Evolutionary conservation across 1,140 invertebrate species (phyloP).

Genomic region (Apolygus lucorum): DNA sequence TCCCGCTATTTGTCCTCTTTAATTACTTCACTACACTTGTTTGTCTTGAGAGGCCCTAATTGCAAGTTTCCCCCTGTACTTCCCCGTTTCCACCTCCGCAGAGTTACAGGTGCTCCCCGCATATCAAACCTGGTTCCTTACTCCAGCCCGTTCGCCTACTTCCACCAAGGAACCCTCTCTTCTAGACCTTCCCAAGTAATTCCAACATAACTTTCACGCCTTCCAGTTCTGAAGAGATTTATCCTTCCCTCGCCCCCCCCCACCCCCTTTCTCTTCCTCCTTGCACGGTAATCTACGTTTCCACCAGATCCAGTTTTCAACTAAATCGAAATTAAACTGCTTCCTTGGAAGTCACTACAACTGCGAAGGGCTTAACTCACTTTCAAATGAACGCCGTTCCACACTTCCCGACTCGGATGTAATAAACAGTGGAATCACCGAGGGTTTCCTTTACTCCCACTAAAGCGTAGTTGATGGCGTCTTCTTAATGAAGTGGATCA

Average conservation of each 20-base stretch:
- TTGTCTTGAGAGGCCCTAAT: constrained; percentile 10
- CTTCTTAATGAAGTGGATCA: constrained; percentile 7
- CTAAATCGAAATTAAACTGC: background rate
- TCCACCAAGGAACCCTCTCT: background rate
- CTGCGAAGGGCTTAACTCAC: background rate
- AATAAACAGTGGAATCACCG: background rate
- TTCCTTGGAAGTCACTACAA: background rate
- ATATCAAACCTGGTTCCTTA: constrained; percentile 7
- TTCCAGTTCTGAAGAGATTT: background rate
- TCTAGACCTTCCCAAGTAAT: background rate
- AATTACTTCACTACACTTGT: constrained; percentile 15
- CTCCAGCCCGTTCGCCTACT: too few species aligned
- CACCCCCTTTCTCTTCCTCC: background rate
- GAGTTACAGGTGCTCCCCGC: constrained; percentile 13
- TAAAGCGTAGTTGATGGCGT: background rate
- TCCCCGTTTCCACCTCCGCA: background rate
- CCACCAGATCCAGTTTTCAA: background rate
- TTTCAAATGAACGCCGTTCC: background rate
- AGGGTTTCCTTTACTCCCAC: background rate
- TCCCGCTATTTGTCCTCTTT: constrained; percentile 7
- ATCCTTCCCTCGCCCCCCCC: background rate
- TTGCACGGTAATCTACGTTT: background rate
- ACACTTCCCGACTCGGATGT: background rate
- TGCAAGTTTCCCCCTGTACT: background rate
- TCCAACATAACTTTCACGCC: background rate